phyloP scores from a whole-genome alignment of 53 echinoderm and acorn worm species.

The Crossaster papposus region DNA sequence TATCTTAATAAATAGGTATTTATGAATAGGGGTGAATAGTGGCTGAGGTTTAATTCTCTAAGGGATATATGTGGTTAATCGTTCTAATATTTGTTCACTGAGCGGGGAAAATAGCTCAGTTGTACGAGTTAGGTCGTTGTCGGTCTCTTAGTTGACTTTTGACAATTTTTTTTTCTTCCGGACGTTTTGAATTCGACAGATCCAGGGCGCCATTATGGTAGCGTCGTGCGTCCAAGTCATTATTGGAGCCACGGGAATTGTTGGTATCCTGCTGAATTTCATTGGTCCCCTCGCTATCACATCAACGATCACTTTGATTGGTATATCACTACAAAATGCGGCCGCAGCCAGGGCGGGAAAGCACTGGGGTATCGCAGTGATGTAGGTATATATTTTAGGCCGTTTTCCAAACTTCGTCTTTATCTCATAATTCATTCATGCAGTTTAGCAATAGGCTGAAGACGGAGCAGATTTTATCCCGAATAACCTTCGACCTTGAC shows the following conservation, averaged over 20 bases:
- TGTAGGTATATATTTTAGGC: slow-evolving; percentile 60
- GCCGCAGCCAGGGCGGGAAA: slow-evolving; percentile 63
- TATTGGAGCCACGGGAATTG: slow-evolving; percentile 85
- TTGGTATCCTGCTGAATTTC: slow-evolving; percentile 81
- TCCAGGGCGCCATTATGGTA: slow-evolving; percentile 91
- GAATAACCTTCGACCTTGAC: no score
- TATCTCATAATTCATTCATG: no score
- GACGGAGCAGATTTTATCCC: no score
- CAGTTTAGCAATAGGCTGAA: no score
- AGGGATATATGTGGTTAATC: no score
- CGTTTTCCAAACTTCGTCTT: no score
- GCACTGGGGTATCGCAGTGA: slow-evolving; percentile 90
- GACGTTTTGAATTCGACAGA: slow-evolving; percentile 43
- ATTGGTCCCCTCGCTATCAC: slow-evolving; percentile 94
- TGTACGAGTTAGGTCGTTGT: background rate
- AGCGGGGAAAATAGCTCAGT: background rate
- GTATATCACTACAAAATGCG: slow-evolving; percentile 74
- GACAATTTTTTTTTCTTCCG: no score
- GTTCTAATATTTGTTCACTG: no score
- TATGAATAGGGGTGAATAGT: no score
- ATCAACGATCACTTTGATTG: slow-evolving; percentile 95
- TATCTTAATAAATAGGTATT: no score
- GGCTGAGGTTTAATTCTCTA: no score
- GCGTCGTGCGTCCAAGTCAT: slow-evolving; percentile 83
- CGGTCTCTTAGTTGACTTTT: background rate